phyloP scores from a whole-genome alignment of 2,797 vertebrate species.

The Halcyon badia region DNA sequence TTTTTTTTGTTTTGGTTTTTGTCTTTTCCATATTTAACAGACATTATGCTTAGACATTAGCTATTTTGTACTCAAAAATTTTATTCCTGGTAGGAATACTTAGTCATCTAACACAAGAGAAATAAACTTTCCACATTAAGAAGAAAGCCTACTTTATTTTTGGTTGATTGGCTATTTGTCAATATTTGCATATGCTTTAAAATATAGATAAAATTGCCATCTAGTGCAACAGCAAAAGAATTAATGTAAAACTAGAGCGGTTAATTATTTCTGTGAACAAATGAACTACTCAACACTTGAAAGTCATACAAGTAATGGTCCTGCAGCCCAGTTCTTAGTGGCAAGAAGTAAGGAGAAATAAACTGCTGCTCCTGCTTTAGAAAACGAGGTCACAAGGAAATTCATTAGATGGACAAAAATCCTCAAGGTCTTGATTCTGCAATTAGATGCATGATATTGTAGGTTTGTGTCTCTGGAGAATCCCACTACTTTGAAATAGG shows the following conservation, averaged over 20 bases:
- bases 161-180: neutral
- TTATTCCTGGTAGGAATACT: neutral
- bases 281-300: neutral
- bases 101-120: constrained; percentile 6
- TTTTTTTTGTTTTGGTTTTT: neutral
- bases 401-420: constrained; percentile 6
- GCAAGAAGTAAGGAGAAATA: neutral
- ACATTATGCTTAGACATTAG: neutral
- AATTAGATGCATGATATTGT: neutral
- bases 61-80: neutral
- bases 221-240: constrained; percentile 18
- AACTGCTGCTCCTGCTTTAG: neutral
- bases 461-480: neutral
- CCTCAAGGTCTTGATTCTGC: neutral
- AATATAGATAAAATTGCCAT: neutral
- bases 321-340: neutral
- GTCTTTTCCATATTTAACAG: neutral
- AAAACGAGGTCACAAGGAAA: constrained; percentile 3
- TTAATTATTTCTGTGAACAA: constrained; percentile 22
- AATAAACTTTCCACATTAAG: neutral
- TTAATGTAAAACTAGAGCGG: neutral
- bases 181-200: neutral
- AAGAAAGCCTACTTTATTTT: neutral
- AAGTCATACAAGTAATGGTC: neutral
- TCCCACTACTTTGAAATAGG: neutral